Percentiles rank a stretch among this genome's conserved stretches.
Evolutionary conservation across 1,140 invertebrate genomes (phyloP).

Genomic region (Microplitis demolitor): DNA sequence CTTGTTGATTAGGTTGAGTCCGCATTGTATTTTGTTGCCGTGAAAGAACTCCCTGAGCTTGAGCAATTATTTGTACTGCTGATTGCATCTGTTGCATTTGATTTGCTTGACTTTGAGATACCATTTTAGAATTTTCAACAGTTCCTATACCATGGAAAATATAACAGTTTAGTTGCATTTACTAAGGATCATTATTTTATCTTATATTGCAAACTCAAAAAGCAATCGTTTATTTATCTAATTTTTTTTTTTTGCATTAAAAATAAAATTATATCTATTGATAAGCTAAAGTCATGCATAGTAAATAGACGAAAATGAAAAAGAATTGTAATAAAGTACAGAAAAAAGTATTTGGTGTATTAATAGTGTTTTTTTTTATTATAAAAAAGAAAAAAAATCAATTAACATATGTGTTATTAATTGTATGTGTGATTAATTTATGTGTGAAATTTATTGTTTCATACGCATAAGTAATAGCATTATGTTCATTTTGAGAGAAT

Average conservation of each 20-base stretch:
- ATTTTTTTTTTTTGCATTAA: too few relatives aligned
- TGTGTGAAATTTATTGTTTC: too few relatives aligned
- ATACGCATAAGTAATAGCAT: too few relatives aligned
- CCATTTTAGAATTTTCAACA: constrained; percentile 51
- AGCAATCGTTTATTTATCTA: too few relatives aligned
- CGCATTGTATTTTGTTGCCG: constrained; percentile 36
- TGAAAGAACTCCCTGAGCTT: constrained; percentile 50
- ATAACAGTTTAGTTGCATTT: background rate
- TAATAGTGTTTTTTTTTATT: background rate
- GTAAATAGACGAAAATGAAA: too few relatives aligned
- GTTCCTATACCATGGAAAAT: constrained; percentile 41
- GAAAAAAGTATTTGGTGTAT: background rate
- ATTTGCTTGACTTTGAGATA: constrained; percentile 47
- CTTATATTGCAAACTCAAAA: too few relatives aligned
- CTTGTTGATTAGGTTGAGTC: constrained; percentile 33
- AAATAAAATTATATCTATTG: constrained; percentile 12
- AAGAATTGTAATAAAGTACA: background rate
- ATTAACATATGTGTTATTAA: too few relatives aligned
- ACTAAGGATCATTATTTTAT: too few relatives aligned
- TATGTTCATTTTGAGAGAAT: too few relatives aligned
- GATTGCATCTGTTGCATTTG: constrained; percentile 56
- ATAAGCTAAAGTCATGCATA: background rate
- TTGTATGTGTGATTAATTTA: too few relatives aligned
- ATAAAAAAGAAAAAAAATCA: too few relatives aligned
- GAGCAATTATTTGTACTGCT: constrained; percentile 52